These are phyloP conservation scores for Anthonomus grandis DNA, from an alignment of 1,140 invertebrate species.

Conservation along the genomic window DNA sequence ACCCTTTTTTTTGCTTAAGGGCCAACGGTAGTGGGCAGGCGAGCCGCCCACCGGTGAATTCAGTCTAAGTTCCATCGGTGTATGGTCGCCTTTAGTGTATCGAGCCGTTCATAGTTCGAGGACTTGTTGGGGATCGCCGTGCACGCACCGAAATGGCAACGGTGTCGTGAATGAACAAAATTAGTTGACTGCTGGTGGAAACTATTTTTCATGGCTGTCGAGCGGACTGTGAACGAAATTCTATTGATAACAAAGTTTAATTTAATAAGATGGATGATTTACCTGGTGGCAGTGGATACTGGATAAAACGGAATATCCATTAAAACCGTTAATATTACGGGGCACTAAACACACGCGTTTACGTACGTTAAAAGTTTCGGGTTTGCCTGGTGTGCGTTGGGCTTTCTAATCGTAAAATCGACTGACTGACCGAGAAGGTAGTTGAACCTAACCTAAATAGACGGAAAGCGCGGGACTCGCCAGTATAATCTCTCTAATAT, in stretches of 20 bases:
- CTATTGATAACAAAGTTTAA: constrained; percentile 10
- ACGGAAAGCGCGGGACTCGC: constrained; percentile 21
- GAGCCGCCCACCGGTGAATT: constrained; percentile 22
- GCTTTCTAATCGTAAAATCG: constrained; percentile 12
- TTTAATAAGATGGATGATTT: too few relatives aligned
- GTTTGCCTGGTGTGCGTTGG: background rate
- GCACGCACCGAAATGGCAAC: background rate
- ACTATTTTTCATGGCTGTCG: background rate
- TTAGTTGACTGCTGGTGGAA: background rate
- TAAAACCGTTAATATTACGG: constrained; percentile 2
- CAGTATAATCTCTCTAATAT: too few relatives aligned
- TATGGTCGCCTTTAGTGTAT: constrained; percentile 16
- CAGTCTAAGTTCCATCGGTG: constrained; percentile 24
- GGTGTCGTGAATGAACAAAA: constrained; percentile 13
- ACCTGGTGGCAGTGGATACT: too few relatives aligned
- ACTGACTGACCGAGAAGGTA: constrained; percentile 20
- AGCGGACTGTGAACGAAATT: constrained; percentile 10
- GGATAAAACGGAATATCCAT: too few relatives aligned
- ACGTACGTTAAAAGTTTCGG: constrained; percentile 2
- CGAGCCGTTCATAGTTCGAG: constrained; percentile 1
- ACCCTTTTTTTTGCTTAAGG: constrained; percentile 24
- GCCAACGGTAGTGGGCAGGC: constrained; percentile 18
- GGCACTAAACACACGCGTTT: constrained; percentile 1
- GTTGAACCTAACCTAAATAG: constrained; percentile 24
- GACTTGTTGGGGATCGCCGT: constrained; percentile 15